A percentile compares a stretch with the other conserved stretches of the same genome.
These are phyloP conservation scores for Spatulosminthurus flaviceps DNA, from an alignment of 2,888 invertebrate species.

Conservation along the genomic window DNA sequence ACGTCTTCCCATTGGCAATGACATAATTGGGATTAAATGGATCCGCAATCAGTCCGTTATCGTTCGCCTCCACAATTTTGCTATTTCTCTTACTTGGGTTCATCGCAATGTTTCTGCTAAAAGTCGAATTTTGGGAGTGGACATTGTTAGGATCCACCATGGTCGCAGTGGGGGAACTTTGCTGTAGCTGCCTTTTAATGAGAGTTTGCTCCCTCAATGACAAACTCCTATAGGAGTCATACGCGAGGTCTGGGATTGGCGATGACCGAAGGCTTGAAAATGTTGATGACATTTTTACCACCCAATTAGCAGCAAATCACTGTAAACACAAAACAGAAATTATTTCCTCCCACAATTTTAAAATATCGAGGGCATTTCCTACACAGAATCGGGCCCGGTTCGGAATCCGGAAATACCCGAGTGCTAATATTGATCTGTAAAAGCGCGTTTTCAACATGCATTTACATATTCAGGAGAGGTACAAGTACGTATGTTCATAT, in stretches of 20 bases:
- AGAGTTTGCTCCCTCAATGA: conserved; percentile 60
- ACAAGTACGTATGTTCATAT: too few species aligned
- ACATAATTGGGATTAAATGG: conserved; percentile 51
- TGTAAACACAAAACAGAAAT: too few species aligned
- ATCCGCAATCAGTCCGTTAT: background rate
- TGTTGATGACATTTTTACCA: conserved; percentile 59
- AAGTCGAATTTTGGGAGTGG: conserved; percentile 11
- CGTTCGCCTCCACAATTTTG: background rate
- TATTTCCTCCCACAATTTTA: too few species aligned
- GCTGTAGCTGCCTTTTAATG: conserved; percentile 56
- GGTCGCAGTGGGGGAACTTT: background rate
- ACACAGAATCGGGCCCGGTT: too few species aligned
- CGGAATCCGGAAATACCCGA: too few species aligned
- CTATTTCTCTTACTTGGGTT: too few species aligned
- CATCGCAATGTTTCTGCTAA: background rate
- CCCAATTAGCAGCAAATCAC: too few species aligned
- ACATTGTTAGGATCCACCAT: background rate
- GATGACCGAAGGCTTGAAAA: conserved; percentile 61
- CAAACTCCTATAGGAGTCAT: conserved; percentile 60
- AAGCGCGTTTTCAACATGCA: too few species aligned
- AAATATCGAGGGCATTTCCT: too few species aligned
- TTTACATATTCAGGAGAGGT: too few species aligned
- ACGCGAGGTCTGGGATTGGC: conserved; percentile 63
- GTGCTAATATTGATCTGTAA: too few species aligned
- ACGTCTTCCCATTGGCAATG: conserved; percentile 55